A percentile compares a stretch with the other conserved stretches of the same genome.
Evolutionary conservation across 2,113 vertebrate species (phyloP).

Genomic region (Sciurus niger): DNA sequence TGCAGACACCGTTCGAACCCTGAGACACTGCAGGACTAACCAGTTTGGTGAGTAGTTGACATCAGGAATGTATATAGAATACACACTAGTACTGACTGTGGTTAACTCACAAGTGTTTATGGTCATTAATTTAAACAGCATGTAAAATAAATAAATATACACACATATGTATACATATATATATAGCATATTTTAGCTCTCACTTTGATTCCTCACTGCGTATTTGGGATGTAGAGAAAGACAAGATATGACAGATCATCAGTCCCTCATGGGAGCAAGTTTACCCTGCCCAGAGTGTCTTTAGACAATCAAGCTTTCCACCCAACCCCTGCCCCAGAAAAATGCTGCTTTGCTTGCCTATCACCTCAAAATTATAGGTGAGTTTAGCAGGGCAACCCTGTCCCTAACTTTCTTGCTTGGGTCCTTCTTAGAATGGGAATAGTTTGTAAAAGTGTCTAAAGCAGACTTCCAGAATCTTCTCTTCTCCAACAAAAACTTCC

Average conservation of each 20-base stretch:
- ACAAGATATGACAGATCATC: not conserved
- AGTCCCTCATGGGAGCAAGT: not conserved
- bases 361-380: not conserved
- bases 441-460: not conserved
- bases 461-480: constrained; percentile 25
- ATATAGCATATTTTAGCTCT: not conserved
- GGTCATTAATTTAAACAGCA: not conserved
- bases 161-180: not conserved
- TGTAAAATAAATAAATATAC: not conserved
- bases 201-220: not conserved
- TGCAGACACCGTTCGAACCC: constrained; percentile 94
- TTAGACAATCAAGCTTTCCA: not conserved
- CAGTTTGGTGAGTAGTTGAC: constrained; percentile 92
- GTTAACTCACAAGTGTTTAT: not conserved
- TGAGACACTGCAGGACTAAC: constrained; percentile 96
- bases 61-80: not conserved
- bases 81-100: rapidly evolving
- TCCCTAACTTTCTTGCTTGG: not conserved
- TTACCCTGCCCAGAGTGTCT: not conserved
- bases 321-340: not conserved
- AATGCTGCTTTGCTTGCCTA: not conserved
- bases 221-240: not conserved
- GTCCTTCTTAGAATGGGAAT: constrained; percentile 31
- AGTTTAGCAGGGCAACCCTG: not conserved
- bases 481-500: constrained; percentile 40